Conservation (phyloP, 2,113 vertebrate genomes). For the Mugil cephalus region DNA sequence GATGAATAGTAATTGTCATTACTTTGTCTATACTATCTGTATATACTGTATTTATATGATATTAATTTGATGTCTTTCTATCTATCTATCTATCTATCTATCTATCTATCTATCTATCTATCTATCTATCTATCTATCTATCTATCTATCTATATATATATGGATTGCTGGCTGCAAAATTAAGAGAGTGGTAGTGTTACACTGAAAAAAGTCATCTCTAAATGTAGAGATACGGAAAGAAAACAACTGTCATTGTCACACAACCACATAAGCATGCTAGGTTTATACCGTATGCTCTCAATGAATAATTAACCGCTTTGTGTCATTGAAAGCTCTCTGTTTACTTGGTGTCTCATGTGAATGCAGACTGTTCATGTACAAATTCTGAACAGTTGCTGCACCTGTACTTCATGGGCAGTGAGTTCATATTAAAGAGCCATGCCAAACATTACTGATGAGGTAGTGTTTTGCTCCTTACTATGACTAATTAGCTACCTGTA, state of each 20-base stretch:
- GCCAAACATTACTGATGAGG: not conserved
- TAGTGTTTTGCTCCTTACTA: not conserved
- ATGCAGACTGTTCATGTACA: slow-evolving; percentile 20
- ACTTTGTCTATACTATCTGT: not conserved
- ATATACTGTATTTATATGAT: not conserved
- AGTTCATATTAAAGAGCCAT: not conserved
- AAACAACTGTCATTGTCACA: not conserved
- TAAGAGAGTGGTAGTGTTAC: no score
- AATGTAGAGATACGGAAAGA: not conserved
- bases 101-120: no score
- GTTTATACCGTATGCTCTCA: not conserved
- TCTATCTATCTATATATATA: no score
- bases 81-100: no score
- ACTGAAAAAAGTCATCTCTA: no score
- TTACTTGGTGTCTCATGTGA: slow-evolving; percentile 1
- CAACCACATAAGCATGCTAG: not conserved
- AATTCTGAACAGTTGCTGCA: slow-evolving; percentile 20
- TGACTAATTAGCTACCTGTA: not conserved
- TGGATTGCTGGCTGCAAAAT: not conserved
- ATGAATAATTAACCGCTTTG: not conserved
- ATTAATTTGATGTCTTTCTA: not conserved
- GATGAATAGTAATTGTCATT: not conserved
- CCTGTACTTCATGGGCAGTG: slow-evolving; percentile 5
- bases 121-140: no score
- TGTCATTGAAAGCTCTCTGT: slow-evolving; percentile 5